Evolutionary conservation across 2,797 vertebrate genomes (phyloP), one percentile per base, ranked within the genome.

Genomic region (Aeoliscus strigatus): DNA sequence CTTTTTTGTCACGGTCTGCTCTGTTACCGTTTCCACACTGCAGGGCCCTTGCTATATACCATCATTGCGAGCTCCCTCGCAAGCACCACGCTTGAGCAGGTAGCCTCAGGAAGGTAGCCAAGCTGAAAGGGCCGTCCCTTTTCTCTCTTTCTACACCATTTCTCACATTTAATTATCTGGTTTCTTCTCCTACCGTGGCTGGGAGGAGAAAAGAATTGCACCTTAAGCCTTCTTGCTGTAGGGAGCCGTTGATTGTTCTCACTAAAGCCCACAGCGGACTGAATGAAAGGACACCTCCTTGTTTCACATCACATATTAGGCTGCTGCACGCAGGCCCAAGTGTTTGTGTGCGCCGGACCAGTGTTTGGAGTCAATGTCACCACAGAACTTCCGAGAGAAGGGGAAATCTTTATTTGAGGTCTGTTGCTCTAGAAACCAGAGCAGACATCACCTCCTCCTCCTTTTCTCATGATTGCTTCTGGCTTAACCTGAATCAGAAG

Each of bases 91-190:
- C 83, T 84, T 40, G 48, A 91, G 86, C 86, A 86, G 88, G 79
- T 74, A 83, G 79, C 80, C 86, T 91, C 90, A 90, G 84, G 90
- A 87, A 91, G 81, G 78, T 86, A 88, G 62, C 87, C 80, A 89
- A 91, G 91, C 92, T 90, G 90, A 95, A 92, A 94, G 79, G 66
- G 57, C 53, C 84, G 62, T 83, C 79, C 81, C 77, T 82, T 79
- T 85, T 85, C 84, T 80, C 77, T 75, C 81, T 84, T 82, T 81
- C 70, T 46, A 63, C 51, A 46, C 81, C 65, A 79, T 87, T 92
- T 91, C 92, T 93, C 91, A 92, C 92, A 92, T 97, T 93, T 94
- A 92, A 95, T 95, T 92, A 94, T 92, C 89, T 90, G 90, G 87
- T 90, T 89, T 90, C 84, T 81, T 81, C 86, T 90, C 88, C 87